Evolutionary conservation across 2,888 invertebrate species (phyloP).

Genomic region (Nomada fucata): DNA sequence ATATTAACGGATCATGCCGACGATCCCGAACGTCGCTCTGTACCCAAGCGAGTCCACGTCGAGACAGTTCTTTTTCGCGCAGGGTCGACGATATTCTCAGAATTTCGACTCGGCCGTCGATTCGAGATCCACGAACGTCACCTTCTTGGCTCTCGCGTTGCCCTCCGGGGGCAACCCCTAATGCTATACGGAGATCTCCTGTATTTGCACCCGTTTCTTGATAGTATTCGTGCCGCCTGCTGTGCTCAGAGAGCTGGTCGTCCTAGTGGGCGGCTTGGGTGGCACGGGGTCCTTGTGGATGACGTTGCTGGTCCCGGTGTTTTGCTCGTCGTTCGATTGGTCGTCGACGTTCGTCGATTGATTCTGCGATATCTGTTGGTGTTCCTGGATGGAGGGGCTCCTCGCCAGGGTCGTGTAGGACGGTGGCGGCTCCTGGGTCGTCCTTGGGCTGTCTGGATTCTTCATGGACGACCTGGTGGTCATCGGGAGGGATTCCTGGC

Average conservation of each 20-base stretch:
- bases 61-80: too few relatives aligned
- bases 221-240: conserved; percentile 85
- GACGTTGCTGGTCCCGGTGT: conserved; percentile 52
- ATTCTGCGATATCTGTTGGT: conserved; percentile 72
- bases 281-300: conserved; percentile 74
- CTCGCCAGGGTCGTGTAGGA: conserved; percentile 85
- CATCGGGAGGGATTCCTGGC: conserved; percentile 82
- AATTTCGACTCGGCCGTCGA: conserved; percentile 77
- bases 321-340: conserved; percentile 52
- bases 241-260: conserved; percentile 79
- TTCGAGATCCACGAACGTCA: conserved; percentile 80
- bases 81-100: conserved; percentile 56
- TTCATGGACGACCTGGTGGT: conserved; percentile 83
- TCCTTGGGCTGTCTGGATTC: conserved; percentile 79
- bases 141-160: conserved; percentile 80
- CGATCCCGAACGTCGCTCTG: too few relatives aligned
- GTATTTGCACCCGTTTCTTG: conserved; percentile 92
- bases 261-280: conserved; percentile 81
- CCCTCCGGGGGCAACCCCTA: conserved; percentile 84
- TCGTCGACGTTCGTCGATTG: conserved; percentile 41
- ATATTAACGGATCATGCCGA: too few relatives aligned
- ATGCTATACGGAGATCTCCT: conserved; percentile 91
- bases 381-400: conserved; percentile 79
- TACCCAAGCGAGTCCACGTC: neutral
- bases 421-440: conserved; percentile 84